A percentile compares a stretch with the other conserved stretches of the same genome.
Evolutionary conservation across 2,797 vertebrate species (phyloP).

Genomic region (Catamblyrhynchus diadema): DNA sequence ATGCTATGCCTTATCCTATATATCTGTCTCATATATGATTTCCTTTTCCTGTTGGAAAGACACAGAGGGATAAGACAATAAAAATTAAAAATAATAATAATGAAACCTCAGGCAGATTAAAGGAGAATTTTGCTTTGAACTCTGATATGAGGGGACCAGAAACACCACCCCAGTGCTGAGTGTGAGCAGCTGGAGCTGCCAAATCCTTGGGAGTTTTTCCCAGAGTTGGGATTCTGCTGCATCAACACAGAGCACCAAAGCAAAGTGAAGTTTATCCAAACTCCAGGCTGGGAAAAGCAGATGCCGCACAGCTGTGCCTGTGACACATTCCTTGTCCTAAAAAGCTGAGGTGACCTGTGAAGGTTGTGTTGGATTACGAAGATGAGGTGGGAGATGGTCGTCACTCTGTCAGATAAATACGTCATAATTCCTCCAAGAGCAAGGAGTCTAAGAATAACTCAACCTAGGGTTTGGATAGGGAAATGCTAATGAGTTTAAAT

Average conservation of each 20-base stretch:
- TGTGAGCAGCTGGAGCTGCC: neutral
- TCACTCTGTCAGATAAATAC: neutral
- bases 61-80: neutral
- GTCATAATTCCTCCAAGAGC: neutral
- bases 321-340: neutral
- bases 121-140: neutral
- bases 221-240: neutral
- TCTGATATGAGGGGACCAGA: rapidly evolving
- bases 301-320: neutral
- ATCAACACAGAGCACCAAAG: neutral
- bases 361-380: neutral
- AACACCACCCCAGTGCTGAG: rapidly evolving
- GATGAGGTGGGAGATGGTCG: neutral
- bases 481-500: constrained; percentile 21
- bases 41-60: neutral
- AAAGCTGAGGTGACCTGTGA: neutral
- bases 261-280: neutral
- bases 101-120: neutral
- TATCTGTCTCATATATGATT: neutral
- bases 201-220: neutral
- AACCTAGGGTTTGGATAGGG: neutral
- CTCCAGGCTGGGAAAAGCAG: neutral
- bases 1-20: rapidly evolving
- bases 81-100: neutral
- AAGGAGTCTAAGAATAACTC: constrained; percentile 30